Conservation (phyloP, 2,888 invertebrate species). For the Steromphala cineraria region DNA sequence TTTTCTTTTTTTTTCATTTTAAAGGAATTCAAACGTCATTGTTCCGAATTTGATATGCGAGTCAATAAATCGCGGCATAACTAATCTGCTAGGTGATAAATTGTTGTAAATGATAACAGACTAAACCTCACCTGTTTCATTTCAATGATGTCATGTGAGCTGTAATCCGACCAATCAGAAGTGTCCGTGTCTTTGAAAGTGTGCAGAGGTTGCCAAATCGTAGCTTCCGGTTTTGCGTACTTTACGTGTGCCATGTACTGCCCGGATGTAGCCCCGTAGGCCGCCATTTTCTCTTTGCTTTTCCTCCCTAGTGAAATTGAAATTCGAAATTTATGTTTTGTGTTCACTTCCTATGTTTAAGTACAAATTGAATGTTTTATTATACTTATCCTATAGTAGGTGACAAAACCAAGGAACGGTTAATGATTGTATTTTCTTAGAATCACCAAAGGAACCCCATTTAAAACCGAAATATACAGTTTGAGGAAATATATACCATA, state of each 20-base stretch:
- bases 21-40: no score
- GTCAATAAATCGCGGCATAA: no score
- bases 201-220: slow-evolving; percentile 35
- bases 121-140: slow-evolving; percentile 43
- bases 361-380: neutral
- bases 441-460: no score
- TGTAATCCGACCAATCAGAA: slow-evolving; percentile 53
- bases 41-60: no score
- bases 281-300: neutral
- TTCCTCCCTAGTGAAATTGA: neutral
- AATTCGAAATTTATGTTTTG: neutral
- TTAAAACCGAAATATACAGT: no score
- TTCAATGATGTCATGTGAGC: slow-evolving; percentile 49
- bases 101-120: no score
- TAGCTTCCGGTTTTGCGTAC: slow-evolving; percentile 28
- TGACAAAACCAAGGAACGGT: no score
- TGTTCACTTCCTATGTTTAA: neutral
- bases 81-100: no score
- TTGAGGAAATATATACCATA: no score
- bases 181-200: slow-evolving; percentile 43
- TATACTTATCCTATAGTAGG: no score
- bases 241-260: neutral
- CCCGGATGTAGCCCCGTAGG: slow-evolving; percentile 30
- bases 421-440: no score
- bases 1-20: no score